Percentiles rank a stretch among this genome's conserved stretches.
Evolutionary conservation across 2,113 vertebrate species (phyloP).

Genomic region (Nothoprocta pentlandii): DNA sequence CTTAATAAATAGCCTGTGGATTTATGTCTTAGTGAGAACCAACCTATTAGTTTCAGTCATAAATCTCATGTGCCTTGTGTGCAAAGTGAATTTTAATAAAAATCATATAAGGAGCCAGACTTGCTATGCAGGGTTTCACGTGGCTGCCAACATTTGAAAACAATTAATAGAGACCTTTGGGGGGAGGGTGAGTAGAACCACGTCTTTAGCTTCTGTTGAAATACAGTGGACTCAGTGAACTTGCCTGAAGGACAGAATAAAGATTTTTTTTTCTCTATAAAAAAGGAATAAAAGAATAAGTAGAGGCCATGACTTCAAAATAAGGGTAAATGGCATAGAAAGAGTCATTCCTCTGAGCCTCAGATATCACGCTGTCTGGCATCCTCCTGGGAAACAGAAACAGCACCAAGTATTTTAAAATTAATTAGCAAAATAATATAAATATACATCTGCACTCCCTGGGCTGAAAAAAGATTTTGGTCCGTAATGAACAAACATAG

Average conservation of each 20-base stretch:
- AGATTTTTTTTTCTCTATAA: background rate
- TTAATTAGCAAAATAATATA: slow-evolving; percentile 39
- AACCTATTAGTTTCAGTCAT: slow-evolving; percentile 81
- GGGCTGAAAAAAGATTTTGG: slow-evolving; percentile 20
- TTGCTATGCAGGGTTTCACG: slow-evolving; percentile 73
- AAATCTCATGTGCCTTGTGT: slow-evolving; percentile 78
- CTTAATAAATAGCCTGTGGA: slow-evolving; percentile 76
- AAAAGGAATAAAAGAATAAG: background rate
- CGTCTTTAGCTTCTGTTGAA: slow-evolving; percentile 74
- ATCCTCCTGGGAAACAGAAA: slow-evolving; percentile 22
- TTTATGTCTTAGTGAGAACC: slow-evolving; percentile 81
- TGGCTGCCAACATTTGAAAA: slow-evolving; percentile 80
- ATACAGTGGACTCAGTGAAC: slow-evolving; percentile 75
- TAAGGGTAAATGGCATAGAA: slow-evolving; percentile 30
- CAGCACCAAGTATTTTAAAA: slow-evolving; percentile 32
- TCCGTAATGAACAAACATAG: background rate
- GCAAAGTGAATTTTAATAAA: slow-evolving; percentile 85
- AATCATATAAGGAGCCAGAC: slow-evolving; percentile 80
- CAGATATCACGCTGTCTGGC: background rate
- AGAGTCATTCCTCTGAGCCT: background rate
- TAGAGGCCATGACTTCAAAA: slow-evolving; percentile 33
- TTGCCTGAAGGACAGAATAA: slow-evolving; percentile 64
- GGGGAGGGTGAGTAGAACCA: slow-evolving; percentile 60
- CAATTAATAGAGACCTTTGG: slow-evolving; percentile 78
- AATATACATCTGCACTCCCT: background rate